Conservation (phyloP, 2,888 invertebrate genomes). For the Eustalomyia histrio region DNA sequence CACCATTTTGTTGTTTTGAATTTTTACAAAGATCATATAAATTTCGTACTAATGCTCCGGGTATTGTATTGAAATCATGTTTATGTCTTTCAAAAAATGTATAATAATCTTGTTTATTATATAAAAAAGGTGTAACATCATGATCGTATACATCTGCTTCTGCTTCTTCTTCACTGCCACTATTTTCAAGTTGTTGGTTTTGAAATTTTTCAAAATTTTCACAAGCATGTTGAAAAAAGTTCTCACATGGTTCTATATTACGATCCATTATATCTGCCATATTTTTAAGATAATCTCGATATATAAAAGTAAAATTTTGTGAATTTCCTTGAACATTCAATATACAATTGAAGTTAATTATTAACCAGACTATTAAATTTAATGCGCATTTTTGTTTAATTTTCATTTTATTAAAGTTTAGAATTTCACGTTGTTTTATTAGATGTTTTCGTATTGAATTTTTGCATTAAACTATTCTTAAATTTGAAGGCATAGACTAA, state of each 20-base stretch:
- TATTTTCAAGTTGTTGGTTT: background rate
- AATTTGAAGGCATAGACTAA: conserved; percentile 9
- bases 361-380: conserved; percentile 22
- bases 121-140: conserved; percentile 72
- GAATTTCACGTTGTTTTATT: background rate
- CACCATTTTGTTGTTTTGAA: background rate
- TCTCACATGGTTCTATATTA: conserved; percentile 71
- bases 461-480: conserved; percentile 50
- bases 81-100: conserved; percentile 71
- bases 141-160: conserved; percentile 16
- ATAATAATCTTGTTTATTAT: conserved; percentile 75
- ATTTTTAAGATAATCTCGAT: conserved; percentile 71
- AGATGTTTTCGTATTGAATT: conserved; percentile 43
- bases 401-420: conserved; percentile 25
- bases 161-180: background rate
- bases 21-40: conserved; percentile 71
- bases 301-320: conserved; percentile 68
- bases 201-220: conserved; percentile 67
- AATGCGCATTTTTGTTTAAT: background rate
- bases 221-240: conserved; percentile 76
- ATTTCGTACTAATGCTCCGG: conserved; percentile 70
- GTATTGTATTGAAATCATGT: conserved; percentile 69
- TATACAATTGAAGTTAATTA: conserved; percentile 24
- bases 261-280: conserved; percentile 70
- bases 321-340: conserved; percentile 6